Percentiles rank a stretch among this genome's conserved stretches.
phyloP scores from a whole-genome alignment of 2,113 vertebrate genomes.

The Phylloscopus trochiloides region DNA sequence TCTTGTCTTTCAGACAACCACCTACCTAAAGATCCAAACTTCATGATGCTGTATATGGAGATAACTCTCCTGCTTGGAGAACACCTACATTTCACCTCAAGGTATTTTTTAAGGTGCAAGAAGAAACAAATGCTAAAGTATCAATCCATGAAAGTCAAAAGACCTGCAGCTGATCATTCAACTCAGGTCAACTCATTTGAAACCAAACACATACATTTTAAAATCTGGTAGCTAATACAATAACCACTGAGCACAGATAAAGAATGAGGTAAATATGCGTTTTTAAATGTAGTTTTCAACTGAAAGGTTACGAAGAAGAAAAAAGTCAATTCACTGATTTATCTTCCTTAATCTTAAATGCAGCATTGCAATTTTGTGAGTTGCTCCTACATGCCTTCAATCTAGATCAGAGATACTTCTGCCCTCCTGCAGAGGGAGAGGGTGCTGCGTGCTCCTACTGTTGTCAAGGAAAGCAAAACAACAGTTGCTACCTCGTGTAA shows the following conservation, averaged over 20 bases:
- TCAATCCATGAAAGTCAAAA: neutral
- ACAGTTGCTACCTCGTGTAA: neutral
- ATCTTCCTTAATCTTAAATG: neutral
- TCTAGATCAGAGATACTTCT: neutral
- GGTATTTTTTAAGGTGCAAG: neutral
- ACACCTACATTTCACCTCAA: neutral
- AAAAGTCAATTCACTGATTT: neutral
- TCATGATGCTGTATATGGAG: neutral
- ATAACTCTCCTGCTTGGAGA: neutral
- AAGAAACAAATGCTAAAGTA: neutral
- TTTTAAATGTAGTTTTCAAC: neutral
- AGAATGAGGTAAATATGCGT: neutral
- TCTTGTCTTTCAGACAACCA: neutral
- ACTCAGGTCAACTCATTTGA: neutral
- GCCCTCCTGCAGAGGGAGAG: neutral
- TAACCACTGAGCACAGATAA: neutral
- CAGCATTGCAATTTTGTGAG: neutral
- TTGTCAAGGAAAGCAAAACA: neutral
- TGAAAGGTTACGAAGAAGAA: neutral
- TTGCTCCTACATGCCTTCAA: neutral
- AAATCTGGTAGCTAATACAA: neutral
- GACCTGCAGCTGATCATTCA: neutral
- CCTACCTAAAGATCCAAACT: neutral
- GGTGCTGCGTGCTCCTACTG: fast-evolving
- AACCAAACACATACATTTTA: neutral